A percentile compares a stretch with the other conserved stretches of the same genome.
These are phyloP conservation scores for Aphodius granarius DNA, from an alignment of 2,888 invertebrate species.

Conservation along the genomic window DNA sequence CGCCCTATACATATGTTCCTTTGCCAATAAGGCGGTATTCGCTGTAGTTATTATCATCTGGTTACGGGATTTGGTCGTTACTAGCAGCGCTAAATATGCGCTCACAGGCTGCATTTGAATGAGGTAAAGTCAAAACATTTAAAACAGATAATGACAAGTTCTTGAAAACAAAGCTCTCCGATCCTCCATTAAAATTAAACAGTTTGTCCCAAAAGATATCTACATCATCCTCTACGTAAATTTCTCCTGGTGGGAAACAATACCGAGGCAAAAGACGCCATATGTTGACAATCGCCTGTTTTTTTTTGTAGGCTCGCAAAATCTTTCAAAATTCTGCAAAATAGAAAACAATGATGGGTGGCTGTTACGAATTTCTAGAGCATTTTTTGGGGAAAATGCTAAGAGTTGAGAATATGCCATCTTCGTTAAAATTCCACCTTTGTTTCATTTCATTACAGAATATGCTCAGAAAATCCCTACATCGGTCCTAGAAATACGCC, in stretches of 20 bases:
- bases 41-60: not conserved
- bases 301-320: too few relatives aligned
- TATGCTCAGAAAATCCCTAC: not conserved
- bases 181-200: not conserved
- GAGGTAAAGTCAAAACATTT: constrained; percentile 30
- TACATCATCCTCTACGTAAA: not conserved
- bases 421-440: not conserved
- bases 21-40: not conserved
- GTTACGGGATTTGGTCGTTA: not conserved
- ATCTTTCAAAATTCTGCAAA: constrained; percentile 2
- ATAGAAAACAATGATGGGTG: not conserved
- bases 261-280: not conserved
- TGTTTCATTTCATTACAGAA: not conserved
- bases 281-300: not conserved
- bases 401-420: not conserved
- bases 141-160: constrained; percentile 24
- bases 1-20: not conserved
- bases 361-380: not conserved
- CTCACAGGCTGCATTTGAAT: constrained; percentile 35
- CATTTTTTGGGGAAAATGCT: constrained; percentile 16
- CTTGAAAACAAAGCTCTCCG: not conserved
- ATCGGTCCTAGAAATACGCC: not conserved
- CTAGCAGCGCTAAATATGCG: constrained; percentile 31
- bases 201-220: not conserved
- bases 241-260: not conserved